Conservation (phyloP, 2,113 vertebrate genomes). For the Carettochelys insculpta region DNA sequence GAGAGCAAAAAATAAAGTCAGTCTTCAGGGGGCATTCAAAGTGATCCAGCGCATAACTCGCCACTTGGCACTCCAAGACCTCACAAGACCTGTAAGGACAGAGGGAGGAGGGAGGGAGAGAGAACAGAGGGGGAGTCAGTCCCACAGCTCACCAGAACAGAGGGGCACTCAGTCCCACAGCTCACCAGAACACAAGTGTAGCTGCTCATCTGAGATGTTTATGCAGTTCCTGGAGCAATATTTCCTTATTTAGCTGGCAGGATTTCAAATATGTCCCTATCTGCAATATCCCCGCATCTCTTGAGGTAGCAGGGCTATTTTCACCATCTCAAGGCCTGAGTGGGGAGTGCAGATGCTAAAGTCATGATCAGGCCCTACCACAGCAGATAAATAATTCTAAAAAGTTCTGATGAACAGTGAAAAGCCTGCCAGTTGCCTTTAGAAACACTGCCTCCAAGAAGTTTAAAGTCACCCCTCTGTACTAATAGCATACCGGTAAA, state of each 20-base stretch:
- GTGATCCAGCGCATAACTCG: conserved; percentile 57
- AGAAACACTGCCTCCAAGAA: not conserved
- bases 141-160: not conserved
- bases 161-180: conserved; percentile 6
- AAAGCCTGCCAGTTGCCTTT: not conserved
- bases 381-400: not conserved
- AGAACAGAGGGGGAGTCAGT: conserved; percentile 11
- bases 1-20: conserved; percentile 49
- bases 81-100: conserved; percentile 49
- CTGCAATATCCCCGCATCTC: not conserved
- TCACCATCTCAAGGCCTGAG: not conserved
- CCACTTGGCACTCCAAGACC: conserved; percentile 18
- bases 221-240: not conserved
- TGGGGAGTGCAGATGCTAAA: not conserved
- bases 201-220: not conserved
- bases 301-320: not conserved
- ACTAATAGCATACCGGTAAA: not conserved
- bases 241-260: not conserved
- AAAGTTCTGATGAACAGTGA: not conserved
- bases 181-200: not conserved
- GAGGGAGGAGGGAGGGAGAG: not conserved
- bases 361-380: not conserved
- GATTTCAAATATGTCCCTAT: not conserved
- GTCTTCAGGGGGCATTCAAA: conserved; percentile 73
- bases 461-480: not conserved